A percentile compares a stretch with the other conserved stretches of the same genome.
Evolutionary conservation across 2,888 invertebrate genomes (phyloP).

Genomic region (Drosophila mercatorum): DNA sequence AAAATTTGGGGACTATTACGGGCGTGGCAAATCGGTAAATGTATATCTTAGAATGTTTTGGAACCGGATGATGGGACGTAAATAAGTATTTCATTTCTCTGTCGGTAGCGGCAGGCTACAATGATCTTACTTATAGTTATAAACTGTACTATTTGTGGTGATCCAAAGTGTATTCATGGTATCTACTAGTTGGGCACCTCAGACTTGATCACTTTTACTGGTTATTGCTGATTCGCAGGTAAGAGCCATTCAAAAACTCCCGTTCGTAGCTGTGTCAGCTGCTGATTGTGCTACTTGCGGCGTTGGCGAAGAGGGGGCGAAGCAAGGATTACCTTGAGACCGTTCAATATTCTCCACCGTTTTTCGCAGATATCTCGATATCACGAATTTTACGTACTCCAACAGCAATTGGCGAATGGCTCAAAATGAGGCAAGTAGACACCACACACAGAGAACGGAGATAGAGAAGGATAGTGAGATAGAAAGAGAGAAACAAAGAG

Average conservation of each 20-base stretch:
- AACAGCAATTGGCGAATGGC: slow-evolving; percentile 16
- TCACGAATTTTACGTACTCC: slow-evolving; percentile 62
- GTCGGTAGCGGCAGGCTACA: too few relatives aligned
- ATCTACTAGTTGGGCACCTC: background rate
- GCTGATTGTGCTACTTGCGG: background rate
- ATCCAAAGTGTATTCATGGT: background rate
- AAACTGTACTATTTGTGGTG: too few relatives aligned
- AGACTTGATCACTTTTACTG: slow-evolving; percentile 6
- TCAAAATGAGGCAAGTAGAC: slow-evolving; percentile 52
- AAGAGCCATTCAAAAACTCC: slow-evolving; percentile 18
- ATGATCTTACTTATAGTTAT: too few relatives aligned
- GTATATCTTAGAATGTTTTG: too few relatives aligned
- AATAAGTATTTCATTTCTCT: too few relatives aligned
- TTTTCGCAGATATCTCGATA: slow-evolving; percentile 72
- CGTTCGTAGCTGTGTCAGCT: background rate
- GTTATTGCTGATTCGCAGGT: slow-evolving; percentile 42
- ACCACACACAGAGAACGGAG: slow-evolving; percentile 18
- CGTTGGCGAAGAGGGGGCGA: background rate
- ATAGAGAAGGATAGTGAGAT: background rate
- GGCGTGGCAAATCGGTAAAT: too few relatives aligned
- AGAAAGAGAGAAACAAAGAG: background rate
- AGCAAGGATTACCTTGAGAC: slow-evolving; percentile 66
- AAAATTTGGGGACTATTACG: too few relatives aligned
- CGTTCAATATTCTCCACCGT: slow-evolving; percentile 74
- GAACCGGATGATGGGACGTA: too few relatives aligned